Evolutionary conservation across 2,113 vertebrate species (phyloP), one percentile per base, ranked within the genome.

Genomic region (Odontesthes bonariensis): DNA sequence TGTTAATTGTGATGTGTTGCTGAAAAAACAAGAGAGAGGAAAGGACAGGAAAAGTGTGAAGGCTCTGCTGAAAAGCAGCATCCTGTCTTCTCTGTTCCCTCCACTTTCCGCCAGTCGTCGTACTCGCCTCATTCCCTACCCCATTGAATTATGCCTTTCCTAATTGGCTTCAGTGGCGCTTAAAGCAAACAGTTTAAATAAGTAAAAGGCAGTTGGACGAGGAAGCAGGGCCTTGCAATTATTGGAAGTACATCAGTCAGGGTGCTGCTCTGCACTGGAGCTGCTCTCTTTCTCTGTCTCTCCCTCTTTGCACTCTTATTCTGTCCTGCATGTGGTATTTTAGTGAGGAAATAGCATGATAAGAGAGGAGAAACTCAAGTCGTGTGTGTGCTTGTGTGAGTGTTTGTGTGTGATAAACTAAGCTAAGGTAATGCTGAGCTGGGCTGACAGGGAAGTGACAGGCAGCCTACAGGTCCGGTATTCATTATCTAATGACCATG

Each of bases 401-500:
- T 27, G 52, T 27, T 58, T 53, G 65, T 7, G 17, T 64, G 64
- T 60, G 49, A 77, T 62, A 75, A 73, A 67, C n/a, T 58, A 56
- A 72, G 58, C 63, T 46, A 44, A 61, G 51, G 44, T 68, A 75
- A 44, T 35, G 53, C 76, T 77, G 84, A 75, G 84, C 54, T 81
- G 66, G 65, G 68, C 63, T 73, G 83, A 83, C 22, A 17, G 69
- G 46, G 77, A 68, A 87, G 89, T 95, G 95, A 97, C 95, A 89
- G 92, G 94, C 94, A 94, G 95, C 95, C 95, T 94, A 95, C 95
- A 95, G 95, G 95, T 96, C 96, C 88, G 55, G 67, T 81, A 93
- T 91, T 59, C 90, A 94, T 95, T 95, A 95, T 95, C 95, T 95
- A 95, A 95, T 96, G 95, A 94, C 95, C 89, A 91, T 92, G 94